A percentile compares a stretch with the other conserved stretches of the same genome.
Evolutionary conservation across 2,797 vertebrate species (phyloP).

Genomic region (Triplophysa yarkandensis): DNA sequence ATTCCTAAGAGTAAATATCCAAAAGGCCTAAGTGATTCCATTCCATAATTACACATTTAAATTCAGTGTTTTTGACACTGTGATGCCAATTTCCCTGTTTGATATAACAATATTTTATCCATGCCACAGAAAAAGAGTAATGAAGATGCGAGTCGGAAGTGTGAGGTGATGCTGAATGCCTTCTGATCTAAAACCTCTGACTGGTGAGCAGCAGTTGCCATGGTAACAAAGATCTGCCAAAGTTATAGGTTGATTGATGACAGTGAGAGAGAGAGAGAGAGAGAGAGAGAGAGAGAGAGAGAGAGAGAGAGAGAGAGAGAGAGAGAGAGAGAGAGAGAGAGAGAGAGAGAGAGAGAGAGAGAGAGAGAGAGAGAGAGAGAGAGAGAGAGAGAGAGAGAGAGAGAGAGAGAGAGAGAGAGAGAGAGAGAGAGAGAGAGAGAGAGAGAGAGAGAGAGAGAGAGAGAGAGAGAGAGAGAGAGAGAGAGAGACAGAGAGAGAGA

Average conservation of each 20-base stretch:
- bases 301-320: too few relatives aligned
- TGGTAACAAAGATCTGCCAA: conserved; percentile 85
- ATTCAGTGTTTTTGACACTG: too few relatives aligned
- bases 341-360: conserved; percentile 7
- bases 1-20: too few relatives aligned
- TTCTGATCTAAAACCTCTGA: conserved; percentile 89
- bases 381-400: conserved; percentile 6
- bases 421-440: conserved; percentile 73
- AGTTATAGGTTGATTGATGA: conserved; percentile 89
- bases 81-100: too few relatives aligned
- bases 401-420: too few relatives aligned
- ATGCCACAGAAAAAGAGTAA: neutral
- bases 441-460: conserved; percentile 70
- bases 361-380: too few relatives aligned
- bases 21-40: too few relatives aligned
- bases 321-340: conserved; percentile 16
- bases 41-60: too few relatives aligned
- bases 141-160: neutral
- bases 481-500: conserved; percentile 13
- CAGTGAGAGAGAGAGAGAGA: conserved; percentile 65
- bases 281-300: conserved; percentile 6
- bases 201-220: conserved; percentile 88
- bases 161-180: conserved; percentile 76
- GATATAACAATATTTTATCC: too few relatives aligned
- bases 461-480: conserved; percentile 5